phyloP scores from a whole-genome alignment of 1,140 invertebrate genomes.

The Zaprionus kolodkinae region DNA sequence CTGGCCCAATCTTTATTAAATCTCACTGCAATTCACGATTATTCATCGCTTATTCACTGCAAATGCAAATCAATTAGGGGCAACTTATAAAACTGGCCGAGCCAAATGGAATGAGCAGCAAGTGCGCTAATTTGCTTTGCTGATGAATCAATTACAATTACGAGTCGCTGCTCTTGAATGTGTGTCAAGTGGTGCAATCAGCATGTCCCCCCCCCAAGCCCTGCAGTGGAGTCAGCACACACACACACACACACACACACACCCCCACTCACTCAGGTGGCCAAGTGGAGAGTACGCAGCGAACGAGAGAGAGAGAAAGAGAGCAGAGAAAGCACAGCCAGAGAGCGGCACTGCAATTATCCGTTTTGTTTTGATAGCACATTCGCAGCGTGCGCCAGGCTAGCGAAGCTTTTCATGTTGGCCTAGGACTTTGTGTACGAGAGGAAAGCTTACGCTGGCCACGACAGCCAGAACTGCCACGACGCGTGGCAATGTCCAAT shows the following conservation, averaged over 20 bases:
- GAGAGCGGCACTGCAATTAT: slow-evolving; percentile 73
- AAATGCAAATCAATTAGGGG: slow-evolving; percentile 40
- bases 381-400: slow-evolving; percentile 53
- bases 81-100: slow-evolving; percentile 21
- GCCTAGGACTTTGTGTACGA: slow-evolving; percentile 69
- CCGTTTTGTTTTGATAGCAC: slow-evolving; percentile 74
- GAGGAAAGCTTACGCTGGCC: slow-evolving; percentile 58
- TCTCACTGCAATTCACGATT: neutral
- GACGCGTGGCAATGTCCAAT: slow-evolving; percentile 73
- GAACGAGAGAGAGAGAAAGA: slow-evolving; percentile 12
- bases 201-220: slow-evolving; percentile 31
- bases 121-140: slow-evolving; percentile 54
- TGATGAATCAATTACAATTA: slow-evolving; percentile 60
- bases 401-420: slow-evolving; percentile 69
- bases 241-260: slow-evolving; percentile 3
- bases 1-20: neutral
- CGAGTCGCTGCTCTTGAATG: slow-evolving; percentile 44
- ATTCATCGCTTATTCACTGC: neutral
- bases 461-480: slow-evolving; percentile 24
- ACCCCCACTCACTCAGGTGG: slow-evolving; percentile 53
- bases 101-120: slow-evolving; percentile 33
- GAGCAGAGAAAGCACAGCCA: slow-evolving; percentile 2
- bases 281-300: slow-evolving; percentile 63
- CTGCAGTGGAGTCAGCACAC: slow-evolving; percentile 11
- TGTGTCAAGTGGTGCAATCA: slow-evolving; percentile 59